A percentile compares a stretch with the other conserved stretches of the same genome.
Conservation (phyloP, 2,113 vertebrate genomes). For the Tricholaema leucomelas region DNA sequence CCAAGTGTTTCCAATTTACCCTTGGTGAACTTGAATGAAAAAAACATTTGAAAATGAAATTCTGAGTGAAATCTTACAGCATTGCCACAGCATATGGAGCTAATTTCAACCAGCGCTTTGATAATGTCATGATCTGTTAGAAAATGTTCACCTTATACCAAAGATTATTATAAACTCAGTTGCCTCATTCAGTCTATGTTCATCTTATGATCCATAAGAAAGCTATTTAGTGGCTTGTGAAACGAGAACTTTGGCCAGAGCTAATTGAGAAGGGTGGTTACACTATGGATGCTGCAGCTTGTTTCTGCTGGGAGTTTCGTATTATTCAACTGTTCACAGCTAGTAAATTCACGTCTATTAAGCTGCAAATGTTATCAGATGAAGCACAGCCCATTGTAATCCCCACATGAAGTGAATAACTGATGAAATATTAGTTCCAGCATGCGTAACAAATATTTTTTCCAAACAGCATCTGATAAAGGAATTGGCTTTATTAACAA, state of each 20-base stretch:
- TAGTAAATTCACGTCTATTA: conserved; percentile 69
- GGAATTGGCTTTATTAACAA: conserved; percentile 16
- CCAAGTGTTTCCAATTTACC: conserved; percentile 68
- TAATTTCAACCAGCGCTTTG: conserved; percentile 64
- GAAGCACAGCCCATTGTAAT: conserved; percentile 12
- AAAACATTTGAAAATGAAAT: conserved; percentile 61
- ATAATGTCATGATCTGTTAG: conserved; percentile 66
- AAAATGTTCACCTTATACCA: conserved; percentile 58
- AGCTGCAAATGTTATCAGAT: conserved; percentile 50
- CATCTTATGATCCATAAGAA: conserved; percentile 59
- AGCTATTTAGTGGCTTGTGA: conserved; percentile 52
- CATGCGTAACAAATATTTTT: conserved; percentile 12
- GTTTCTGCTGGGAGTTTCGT: conserved; percentile 32
- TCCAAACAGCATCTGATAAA: conserved; percentile 36
- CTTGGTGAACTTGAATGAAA: conserved; percentile 41
- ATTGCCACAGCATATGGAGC: conserved; percentile 60
- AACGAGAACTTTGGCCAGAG: conserved; percentile 51
- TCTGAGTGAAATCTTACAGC: conserved; percentile 46
- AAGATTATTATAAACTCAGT: conserved; percentile 26
- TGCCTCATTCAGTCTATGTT: conserved; percentile 39
- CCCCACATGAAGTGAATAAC: conserved; percentile 20
- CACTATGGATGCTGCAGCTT: conserved; percentile 9
- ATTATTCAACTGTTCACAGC: conserved; percentile 53
- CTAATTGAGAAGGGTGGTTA: conserved; percentile 12
- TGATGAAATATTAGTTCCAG: conserved; percentile 40